Evolutionary conservation across 2,888 invertebrate species (phyloP).

Genomic region (Sisyra terminalis): DNA sequence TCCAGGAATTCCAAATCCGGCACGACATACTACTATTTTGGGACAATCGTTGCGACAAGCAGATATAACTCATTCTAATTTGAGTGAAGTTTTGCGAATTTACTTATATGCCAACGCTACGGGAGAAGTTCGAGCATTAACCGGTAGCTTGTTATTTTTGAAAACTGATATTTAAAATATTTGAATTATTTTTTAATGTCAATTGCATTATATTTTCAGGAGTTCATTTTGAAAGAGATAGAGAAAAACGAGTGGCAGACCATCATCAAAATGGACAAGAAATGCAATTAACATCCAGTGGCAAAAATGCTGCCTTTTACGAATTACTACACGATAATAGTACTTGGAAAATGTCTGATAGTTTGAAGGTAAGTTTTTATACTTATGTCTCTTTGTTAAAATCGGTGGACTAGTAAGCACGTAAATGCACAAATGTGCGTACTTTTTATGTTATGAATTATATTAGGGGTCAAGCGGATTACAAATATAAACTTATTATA

Average conservation of each 20-base stretch:
- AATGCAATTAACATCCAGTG: conserved; percentile 42
- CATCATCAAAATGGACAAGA: conserved; percentile 64
- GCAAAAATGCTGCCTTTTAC: conserved; percentile 67
- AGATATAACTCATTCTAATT: conserved; percentile 79
- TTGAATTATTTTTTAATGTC: too few relatives aligned
- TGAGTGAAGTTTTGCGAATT: conserved; percentile 82
- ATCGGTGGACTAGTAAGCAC: too few relatives aligned
- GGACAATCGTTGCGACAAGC: conserved; percentile 81
- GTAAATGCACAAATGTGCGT: too few relatives aligned
- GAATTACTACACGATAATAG: conserved; percentile 57
- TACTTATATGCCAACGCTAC: conserved; percentile 83
- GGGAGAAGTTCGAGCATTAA: conserved; percentile 66
- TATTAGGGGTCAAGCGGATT: too few relatives aligned
- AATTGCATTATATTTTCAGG: conserved; percentile 28
- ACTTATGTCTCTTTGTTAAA: too few relatives aligned
- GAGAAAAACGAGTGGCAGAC: conserved; percentile 65
- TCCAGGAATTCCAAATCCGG: conserved; percentile 80
- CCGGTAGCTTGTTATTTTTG: too few relatives aligned
- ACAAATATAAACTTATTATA: too few relatives aligned
- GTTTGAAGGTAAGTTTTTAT: conserved; percentile 34
- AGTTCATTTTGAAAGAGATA: conserved; percentile 64
- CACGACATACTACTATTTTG: conserved; percentile 72
- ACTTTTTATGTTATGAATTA: too few relatives aligned
- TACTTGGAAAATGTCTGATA: conserved; percentile 65
- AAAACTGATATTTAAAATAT: too few relatives aligned